These are phyloP conservation scores for Diprion similis DNA, from an alignment of 1,140 invertebrate genomes.

Conservation along the genomic window DNA sequence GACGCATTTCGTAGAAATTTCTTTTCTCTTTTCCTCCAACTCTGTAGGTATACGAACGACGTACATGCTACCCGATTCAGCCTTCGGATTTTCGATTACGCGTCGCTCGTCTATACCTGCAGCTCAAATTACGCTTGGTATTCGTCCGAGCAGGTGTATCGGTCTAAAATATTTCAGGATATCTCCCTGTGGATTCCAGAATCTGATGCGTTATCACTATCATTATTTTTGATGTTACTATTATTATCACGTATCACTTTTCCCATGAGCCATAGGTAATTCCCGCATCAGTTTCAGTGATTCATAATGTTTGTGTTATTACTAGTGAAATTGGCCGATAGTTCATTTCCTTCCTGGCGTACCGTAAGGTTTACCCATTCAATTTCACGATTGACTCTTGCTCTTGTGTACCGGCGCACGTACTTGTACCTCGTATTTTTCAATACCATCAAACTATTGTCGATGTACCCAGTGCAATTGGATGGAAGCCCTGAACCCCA, in stretches of 20 bases:
- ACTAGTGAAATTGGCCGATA: not conserved
- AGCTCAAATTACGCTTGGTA: not conserved
- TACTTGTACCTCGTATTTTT: not conserved
- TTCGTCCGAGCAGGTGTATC: not conserved
- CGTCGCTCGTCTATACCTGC: not conserved
- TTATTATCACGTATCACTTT: not conserved
- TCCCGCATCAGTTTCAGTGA: not conserved
- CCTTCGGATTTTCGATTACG: not conserved
- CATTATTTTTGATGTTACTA: not conserved
- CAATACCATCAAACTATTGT: not conserved
- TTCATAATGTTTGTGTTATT: not conserved
- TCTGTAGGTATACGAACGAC: not conserved
- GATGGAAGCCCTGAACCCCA: not conserved
- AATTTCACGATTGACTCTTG: not conserved
- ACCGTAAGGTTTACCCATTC: not conserved
- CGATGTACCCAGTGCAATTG: not conserved
- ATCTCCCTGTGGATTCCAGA: not conserved
- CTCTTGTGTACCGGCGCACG: not conserved
- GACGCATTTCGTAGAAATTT: not conserved
- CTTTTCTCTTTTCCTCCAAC: not conserved
- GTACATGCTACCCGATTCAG: not conserved
- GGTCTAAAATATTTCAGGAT: not conserved
- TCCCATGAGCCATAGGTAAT: not conserved
- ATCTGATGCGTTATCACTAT: not conserved
- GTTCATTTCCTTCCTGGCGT: not conserved